Evolutionary conservation across 2,113 vertebrate species (phyloP), one percentile per base, ranked within the genome.

Genomic region (Pelecanus crispus): DNA sequence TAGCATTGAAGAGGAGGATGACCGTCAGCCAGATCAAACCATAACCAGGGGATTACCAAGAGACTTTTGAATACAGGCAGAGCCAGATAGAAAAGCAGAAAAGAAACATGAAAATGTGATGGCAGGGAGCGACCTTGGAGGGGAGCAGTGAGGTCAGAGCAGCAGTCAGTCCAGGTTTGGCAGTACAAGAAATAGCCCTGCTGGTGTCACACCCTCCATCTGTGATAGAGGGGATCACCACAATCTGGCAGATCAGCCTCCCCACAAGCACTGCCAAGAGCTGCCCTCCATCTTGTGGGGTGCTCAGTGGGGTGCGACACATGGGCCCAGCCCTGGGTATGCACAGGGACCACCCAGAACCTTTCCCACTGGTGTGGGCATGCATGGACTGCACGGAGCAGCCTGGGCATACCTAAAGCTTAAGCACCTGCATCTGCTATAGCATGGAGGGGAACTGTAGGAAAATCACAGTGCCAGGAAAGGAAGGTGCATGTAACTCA

Each of bases 301-400:
- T 34, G 16, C 26, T 62, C 2, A 0, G 16, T 20, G 21, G 19
- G 14, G 17, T 59, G n/a, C 2, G 7, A 40, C 20, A 31, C 26
- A 16, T 15, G 34, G 26, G 3, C 56, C n/a, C 8, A 61, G 28
- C 15, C 28, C 24, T 40, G 29, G 26, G 11, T 31, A 11, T 55
- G n/a, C n/a, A 31, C 47, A 59, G 19, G 38, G 9, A 62, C 29
- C 31, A 11, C 6, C 34, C 0, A 0, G 26, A 21, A 32, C 6
- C 11, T 80, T 45, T 80, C 1, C 31, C 13, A 16, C n/a, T 31
- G 6, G 4, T n/a, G 11, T 17, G 22, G 31, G 21, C 29, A 36
- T 24, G 5, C 8, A 11, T 9, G 31, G 32, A 24, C 26, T 34
- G 49, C 6, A 29, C 2, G 3, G 13, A 63, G 36, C 17, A 70